Conservation (phyloP, 2,888 invertebrate genomes). For the Harpalus rubripes region DNA sequence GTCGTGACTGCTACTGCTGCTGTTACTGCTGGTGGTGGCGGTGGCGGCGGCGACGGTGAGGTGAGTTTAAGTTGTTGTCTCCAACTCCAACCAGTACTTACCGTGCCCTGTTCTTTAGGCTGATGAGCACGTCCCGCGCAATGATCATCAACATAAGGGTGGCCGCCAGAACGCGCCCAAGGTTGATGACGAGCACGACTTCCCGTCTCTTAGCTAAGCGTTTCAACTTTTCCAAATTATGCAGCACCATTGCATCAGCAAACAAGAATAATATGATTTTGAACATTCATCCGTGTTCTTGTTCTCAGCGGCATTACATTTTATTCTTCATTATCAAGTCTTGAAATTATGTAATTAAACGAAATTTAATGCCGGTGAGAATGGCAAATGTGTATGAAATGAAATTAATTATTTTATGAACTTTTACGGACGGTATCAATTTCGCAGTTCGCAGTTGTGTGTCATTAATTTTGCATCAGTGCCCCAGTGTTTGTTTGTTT, state of each 20-base stretch:
- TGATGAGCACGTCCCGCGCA: slow-evolving; percentile 62
- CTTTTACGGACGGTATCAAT: slow-evolving; percentile 59
- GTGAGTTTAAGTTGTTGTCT: slow-evolving; percentile 1
- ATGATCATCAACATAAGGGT: slow-evolving; percentile 65
- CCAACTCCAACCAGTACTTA: no score
- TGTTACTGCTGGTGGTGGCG: slow-evolving; percentile 24
- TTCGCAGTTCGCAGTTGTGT: slow-evolving; percentile 55
- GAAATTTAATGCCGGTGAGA: slow-evolving; percentile 46
- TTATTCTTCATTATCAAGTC: slow-evolving; percentile 38
- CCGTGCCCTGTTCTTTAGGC: slow-evolving; percentile 22
- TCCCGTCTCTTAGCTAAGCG: slow-evolving; percentile 93
- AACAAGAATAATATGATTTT: slow-evolving; percentile 40
- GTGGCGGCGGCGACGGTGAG: slow-evolving; percentile 22
- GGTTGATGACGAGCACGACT: slow-evolving; percentile 97
- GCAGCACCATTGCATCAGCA: slow-evolving; percentile 56
- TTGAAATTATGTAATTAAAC: neutral
- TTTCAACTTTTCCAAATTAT: slow-evolving; percentile 32
- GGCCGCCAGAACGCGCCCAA: slow-evolving; percentile 83
- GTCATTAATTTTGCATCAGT: slow-evolving; percentile 47
- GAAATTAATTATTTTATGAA: slow-evolving; percentile 58
- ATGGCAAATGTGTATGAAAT: slow-evolving; percentile 58
- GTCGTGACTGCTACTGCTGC: slow-evolving; percentile 61
- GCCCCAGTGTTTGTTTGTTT: slow-evolving; percentile 60
- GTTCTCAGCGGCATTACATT: slow-evolving; percentile 57
- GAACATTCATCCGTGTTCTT: slow-evolving; percentile 64